Evolutionary conservation across 2,113 vertebrate species (phyloP).

Genomic region (Rynchops niger): DNA sequence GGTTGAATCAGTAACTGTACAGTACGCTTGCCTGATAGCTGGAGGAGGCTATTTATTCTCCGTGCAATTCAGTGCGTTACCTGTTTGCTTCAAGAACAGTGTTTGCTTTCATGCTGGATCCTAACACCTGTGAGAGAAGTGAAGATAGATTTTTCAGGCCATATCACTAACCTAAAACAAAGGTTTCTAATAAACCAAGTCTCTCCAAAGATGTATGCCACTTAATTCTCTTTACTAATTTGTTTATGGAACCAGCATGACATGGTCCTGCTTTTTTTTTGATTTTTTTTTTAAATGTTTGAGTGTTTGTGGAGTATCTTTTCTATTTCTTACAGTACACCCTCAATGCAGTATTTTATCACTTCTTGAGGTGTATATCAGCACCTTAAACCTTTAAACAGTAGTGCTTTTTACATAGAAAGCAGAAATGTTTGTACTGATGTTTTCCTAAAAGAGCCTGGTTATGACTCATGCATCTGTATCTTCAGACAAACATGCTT

Average conservation of each 20-base stretch:
- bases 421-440: neutral
- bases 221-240: neutral
- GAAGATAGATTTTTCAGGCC: neutral
- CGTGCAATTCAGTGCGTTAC: neutral
- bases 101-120: neutral
- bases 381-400: neutral
- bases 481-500: neutral
- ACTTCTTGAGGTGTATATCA: neutral
- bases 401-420: neutral
- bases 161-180: neutral
- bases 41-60: neutral
- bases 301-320: neutral
- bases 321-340: neutral
- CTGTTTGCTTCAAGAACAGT: neutral
- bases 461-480: conserved; percentile 6
- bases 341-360: neutral
- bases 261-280: neutral
- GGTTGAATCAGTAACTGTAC: neutral
- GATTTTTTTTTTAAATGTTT: neutral
- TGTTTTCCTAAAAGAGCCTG: neutral
- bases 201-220: neutral
- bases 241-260: neutral
- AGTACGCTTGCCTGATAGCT: neutral
- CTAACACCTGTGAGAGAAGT: neutral
- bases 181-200: neutral